Percentiles rank a stretch among this genome's conserved stretches.
Conservation (phyloP, 2,888 invertebrate genomes). For the Pammene aurita region DNA sequence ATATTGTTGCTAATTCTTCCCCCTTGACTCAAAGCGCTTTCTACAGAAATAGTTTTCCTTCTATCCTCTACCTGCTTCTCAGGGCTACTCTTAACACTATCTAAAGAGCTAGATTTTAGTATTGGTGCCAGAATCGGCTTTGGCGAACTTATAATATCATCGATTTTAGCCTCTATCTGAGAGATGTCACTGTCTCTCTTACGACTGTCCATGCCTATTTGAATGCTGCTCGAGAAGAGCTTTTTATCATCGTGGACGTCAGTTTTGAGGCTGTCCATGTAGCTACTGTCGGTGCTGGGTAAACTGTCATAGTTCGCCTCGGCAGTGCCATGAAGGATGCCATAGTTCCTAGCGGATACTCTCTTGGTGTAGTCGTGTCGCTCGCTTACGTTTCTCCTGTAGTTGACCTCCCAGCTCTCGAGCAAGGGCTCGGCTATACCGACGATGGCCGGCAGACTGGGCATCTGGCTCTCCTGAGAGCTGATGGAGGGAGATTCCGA, state of each 20-base stretch:
- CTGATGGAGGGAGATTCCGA: constrained; percentile 78
- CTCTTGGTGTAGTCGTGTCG: constrained; percentile 71
- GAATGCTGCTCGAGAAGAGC: constrained; percentile 73
- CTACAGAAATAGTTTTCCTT: constrained; percentile 79
- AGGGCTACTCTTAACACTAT: constrained; percentile 83
- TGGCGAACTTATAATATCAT: constrained; percentile 81
- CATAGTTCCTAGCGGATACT: constrained; percentile 74
- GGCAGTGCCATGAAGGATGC: constrained; percentile 61
- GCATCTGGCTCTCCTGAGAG: constrained; percentile 79
- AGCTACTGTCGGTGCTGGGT: constrained; percentile 78
- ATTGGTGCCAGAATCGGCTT: constrained; percentile 78
- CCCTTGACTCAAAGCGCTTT: constrained; percentile 69
- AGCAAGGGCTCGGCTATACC: constrained; percentile 79
- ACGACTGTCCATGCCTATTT: constrained; percentile 67
- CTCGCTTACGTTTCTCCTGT: constrained; percentile 73
- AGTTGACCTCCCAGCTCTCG: constrained; percentile 81
- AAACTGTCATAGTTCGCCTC: constrained; percentile 76
- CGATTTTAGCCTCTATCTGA: constrained; percentile 81
- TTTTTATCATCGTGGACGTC: constrained; percentile 70
- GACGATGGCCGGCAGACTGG: constrained; percentile 79
- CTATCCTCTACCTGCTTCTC: constrained; percentile 75
- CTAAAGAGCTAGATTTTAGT: constrained; percentile 82
- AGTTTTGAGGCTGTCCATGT: constrained; percentile 76
- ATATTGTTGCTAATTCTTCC: constrained; percentile 48
- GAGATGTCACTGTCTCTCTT: constrained; percentile 80